phyloP scores from a whole-genome alignment of 2,797 vertebrate species.

The Hybognathus amarus region DNA sequence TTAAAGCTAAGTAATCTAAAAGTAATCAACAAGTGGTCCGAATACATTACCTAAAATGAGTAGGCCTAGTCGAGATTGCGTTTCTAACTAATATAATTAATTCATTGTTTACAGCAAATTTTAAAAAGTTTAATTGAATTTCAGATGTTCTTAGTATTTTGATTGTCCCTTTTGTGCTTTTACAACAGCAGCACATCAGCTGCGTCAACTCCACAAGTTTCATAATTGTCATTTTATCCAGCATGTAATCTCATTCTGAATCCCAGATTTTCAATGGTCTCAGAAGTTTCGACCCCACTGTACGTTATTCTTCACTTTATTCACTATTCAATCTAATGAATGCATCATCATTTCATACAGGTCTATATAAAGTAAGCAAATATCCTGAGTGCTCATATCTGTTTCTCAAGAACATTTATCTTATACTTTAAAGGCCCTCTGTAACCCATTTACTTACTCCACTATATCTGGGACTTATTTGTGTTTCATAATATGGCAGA shows the following conservation, averaged over 20 bases:
- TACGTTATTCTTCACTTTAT: not conserved
- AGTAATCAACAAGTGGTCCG: too few relatives aligned
- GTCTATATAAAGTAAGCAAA: slow-evolving; percentile 47
- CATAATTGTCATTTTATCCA: not conserved
- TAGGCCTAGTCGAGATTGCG: too few relatives aligned
- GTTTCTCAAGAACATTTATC: slow-evolving; percentile 45
- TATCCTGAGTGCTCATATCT: slow-evolving; percentile 20
- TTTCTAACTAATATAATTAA: not conserved
- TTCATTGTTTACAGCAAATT: not conserved
- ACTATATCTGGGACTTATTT: slow-evolving; percentile 48
- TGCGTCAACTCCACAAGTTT: not conserved
- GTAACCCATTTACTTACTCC: slow-evolving; percentile 47
- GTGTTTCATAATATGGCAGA: slow-evolving; percentile 29
- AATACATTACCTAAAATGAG: too few relatives aligned
- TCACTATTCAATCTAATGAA: slow-evolving; percentile 20
- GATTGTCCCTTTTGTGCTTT: not conserved
- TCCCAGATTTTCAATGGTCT: slow-evolving; percentile 3
- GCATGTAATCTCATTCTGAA: not conserved
- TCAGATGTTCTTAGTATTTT: not conserved
- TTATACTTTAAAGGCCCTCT: slow-evolving; percentile 38
- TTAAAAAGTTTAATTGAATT: not conserved
- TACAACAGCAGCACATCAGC: not conserved
- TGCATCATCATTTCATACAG: not conserved
- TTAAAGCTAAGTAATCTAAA: too few relatives aligned
- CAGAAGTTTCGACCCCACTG: not conserved